phyloP scores from a whole-genome alignment of 2,113 vertebrate genomes.

The Podarcis cretensis region DNA sequence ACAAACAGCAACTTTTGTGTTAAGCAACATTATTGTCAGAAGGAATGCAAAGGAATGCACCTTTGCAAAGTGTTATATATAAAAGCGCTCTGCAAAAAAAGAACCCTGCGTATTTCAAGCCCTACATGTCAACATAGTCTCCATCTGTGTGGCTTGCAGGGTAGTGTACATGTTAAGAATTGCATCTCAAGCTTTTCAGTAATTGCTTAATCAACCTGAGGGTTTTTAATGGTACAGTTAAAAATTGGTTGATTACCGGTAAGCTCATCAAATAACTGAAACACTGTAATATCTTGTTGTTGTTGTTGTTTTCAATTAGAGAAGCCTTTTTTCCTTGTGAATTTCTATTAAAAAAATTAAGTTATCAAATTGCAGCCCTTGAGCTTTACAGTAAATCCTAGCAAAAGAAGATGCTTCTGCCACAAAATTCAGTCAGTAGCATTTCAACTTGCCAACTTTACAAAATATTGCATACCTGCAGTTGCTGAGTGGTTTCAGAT shows the following conservation, averaged over 20 bases:
- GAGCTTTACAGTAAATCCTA: neutral
- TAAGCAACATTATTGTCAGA: no score
- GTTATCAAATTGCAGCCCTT: neutral
- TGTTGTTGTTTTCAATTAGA: neutral
- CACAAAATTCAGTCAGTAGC: neutral
- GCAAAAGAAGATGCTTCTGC: neutral
- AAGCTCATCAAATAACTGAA: neutral
- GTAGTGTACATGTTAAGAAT: neutral
- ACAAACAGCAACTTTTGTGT: no score
- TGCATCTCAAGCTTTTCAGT: neutral
- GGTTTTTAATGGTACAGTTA: neutral
- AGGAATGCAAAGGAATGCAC: no score
- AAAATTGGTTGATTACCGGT: neutral
- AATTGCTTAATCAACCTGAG: neutral
- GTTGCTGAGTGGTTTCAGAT: slow-evolving; percentile 45
- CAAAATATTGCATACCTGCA: slow-evolving; percentile 60
- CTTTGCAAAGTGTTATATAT: no score
- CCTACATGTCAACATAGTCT: no score
- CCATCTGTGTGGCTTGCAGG: neutral
- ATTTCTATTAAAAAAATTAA: neutral
- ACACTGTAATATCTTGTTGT: neutral
- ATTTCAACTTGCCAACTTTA: neutral
- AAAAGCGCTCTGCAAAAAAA: no score
- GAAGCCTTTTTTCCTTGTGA: neutral
- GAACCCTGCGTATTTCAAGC: no score